Evolutionary conservation across 2,113 vertebrate genomes (phyloP), one percentile per base, ranked within the genome.

Genomic region (Pelmatolapia mariae): DNA sequence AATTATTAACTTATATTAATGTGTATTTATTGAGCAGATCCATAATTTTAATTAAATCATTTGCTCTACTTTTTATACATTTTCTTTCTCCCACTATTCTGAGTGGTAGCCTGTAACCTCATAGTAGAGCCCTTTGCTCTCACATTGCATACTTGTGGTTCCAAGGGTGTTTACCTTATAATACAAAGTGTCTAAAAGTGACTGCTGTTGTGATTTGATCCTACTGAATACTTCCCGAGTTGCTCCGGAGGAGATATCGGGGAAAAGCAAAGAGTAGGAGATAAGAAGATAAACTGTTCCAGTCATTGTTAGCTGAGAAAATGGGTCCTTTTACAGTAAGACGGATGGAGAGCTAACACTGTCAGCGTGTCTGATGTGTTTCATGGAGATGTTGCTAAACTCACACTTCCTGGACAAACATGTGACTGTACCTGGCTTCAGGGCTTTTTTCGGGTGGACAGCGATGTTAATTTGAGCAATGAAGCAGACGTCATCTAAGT

Each of bases 121-220:
- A n/a, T 19, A 68, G 0, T 38, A 66, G 0, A n/a, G 0, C 0
- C 31, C 61, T 66, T 38, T 66, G 33, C 19, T 22, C 19, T 38
- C 61, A 2, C 1, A 66, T 38, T 66, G 61, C 33, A 66, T 66
- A 38, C 33, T 68, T 3, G 19, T 38, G 33, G 10, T 68, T 68
- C 33, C 1, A 68, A 68, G 22, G 10, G 18, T 4, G 4, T 38
- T 68, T 38, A 68, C 61, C 61, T 68, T 0, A 38, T 38, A 22
- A 66, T 66, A 66, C 2, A 5, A 22, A 68, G 33, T 38, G 4
- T 22, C 33, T 68, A 38, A 22, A 68, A 2, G 33, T 2, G 7
- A 13, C 33, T 38, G 33, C 0, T 2, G 61, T 13, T 68, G 33
- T 68, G 61, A 68, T 68, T 68, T 2, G 10, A 66, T 13, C 10